These are phyloP conservation scores for Dexiosoma caninum DNA, from an alignment of 2,888 invertebrate genomes.

Conservation along the genomic window DNA sequence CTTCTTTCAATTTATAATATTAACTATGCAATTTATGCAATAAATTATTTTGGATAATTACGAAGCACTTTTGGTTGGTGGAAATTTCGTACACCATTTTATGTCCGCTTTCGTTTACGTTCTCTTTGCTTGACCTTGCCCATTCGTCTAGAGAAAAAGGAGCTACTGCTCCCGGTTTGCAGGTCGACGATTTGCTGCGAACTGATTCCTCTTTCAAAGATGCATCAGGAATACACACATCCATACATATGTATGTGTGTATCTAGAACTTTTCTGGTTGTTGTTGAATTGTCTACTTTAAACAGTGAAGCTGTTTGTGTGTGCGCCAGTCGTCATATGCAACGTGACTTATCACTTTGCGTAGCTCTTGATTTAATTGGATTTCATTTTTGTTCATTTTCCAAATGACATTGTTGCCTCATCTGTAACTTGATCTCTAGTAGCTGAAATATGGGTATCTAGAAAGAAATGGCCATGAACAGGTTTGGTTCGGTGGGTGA, in stretches of 20 bases:
- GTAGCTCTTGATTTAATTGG: conserved; percentile 61
- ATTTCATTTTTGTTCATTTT: conserved; percentile 22
- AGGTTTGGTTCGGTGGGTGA: not conserved
- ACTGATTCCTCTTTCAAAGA: not conserved
- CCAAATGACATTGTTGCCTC: conserved; percentile 33
- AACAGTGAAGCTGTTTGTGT: not conserved
- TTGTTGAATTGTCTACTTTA: conserved; percentile 8
- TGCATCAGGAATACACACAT: too few relatives aligned
- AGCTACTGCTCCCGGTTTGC: too few relatives aligned
- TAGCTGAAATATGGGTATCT: not conserved
- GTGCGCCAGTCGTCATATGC: conserved; percentile 27
- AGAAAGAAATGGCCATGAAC: conserved; percentile 7
- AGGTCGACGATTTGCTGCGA: conserved; percentile 14
- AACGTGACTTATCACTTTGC: conserved; percentile 61
- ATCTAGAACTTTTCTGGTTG: conserved; percentile 9
- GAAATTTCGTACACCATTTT: not conserved
- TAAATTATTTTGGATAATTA: too few relatives aligned
- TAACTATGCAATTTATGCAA: too few relatives aligned
- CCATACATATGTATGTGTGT: not conserved
- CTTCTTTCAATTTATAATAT: too few relatives aligned
- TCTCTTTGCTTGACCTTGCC: too few relatives aligned
- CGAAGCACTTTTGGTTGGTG: too few relatives aligned
- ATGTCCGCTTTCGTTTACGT: conserved; percentile 29
- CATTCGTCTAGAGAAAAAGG: too few relatives aligned
- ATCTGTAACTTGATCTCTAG: conserved; percentile 28